Conservation (phyloP, 1,140 invertebrate species). For the Callitettix versicolor region DNA sequence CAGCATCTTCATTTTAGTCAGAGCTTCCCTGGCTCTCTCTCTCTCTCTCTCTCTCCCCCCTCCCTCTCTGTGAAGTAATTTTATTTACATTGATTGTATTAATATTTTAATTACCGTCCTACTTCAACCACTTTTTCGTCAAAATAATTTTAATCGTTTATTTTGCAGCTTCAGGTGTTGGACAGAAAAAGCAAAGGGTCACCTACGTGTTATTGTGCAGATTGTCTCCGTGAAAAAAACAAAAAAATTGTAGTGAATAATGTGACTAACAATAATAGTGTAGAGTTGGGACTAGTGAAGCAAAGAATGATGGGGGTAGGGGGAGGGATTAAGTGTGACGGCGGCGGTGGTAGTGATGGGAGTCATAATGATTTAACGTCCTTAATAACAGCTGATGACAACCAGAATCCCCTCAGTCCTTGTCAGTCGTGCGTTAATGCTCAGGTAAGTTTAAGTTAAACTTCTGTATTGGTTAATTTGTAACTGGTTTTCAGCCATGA, state of each 20-base stretch:
- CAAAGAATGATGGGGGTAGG: not conserved
- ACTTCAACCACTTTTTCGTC: too few species aligned
- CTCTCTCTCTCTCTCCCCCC: too few species aligned
- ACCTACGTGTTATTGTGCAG: constrained; percentile 33
- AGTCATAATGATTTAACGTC: not conserved
- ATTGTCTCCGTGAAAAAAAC: constrained; percentile 27
- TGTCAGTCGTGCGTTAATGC: constrained; percentile 37
- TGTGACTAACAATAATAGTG: constrained; percentile 10
- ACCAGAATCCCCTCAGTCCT: constrained; percentile 14
- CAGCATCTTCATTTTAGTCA: too few species aligned
- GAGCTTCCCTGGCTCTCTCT: too few species aligned
- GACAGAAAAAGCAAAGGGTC: constrained; percentile 36
- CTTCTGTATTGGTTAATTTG: too few species aligned
- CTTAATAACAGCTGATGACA: constrained; percentile 18
- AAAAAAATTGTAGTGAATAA: constrained; percentile 14
- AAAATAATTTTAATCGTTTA: too few species aligned
- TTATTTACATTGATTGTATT: too few species aligned
- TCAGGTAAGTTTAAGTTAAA: constrained; percentile 13
- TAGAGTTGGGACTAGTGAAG: constrained; percentile 1
- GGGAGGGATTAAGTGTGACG: not conserved
- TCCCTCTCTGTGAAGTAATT: too few species aligned
- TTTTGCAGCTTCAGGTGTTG: constrained; percentile 32
- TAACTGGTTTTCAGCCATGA: too few species aligned
- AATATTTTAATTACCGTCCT: too few species aligned
- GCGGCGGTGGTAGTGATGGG: not conserved